These are phyloP conservation scores for Epistrophe grossulariae DNA, from an alignment of 2,888 invertebrate genomes.

Conservation along the genomic window DNA sequence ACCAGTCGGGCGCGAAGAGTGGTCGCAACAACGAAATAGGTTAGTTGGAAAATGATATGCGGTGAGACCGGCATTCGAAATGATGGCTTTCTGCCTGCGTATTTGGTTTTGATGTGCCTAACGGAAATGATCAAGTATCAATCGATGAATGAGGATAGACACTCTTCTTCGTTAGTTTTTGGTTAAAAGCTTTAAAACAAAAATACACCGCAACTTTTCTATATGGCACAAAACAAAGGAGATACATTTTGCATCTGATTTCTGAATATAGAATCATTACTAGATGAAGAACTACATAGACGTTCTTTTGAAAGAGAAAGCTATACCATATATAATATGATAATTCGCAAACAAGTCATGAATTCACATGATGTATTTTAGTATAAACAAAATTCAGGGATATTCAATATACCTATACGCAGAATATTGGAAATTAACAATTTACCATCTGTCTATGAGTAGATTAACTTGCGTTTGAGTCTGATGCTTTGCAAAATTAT, in stretches of 20 bases:
- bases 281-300: background rate
- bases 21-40: constrained; percentile 39
- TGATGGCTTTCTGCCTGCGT: background rate
- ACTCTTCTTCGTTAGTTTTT: constrained; percentile 10
- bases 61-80: constrained; percentile 30
- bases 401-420: background rate
- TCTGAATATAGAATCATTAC: background rate
- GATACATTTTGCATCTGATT: background rate
- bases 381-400: background rate
- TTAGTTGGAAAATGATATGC: constrained; percentile 59
- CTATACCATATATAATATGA: background rate
- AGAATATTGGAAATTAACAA: background rate
- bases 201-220: background rate
- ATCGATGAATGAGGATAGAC: constrained; percentile 19
- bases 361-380: background rate
- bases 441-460: background rate
- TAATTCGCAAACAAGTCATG: background rate
- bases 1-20: constrained; percentile 8
- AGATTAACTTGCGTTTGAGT: background rate
- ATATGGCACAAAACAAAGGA: background rate
- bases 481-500: background rate
- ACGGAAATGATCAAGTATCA: constrained; percentile 39
- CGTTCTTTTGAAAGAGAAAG: background rate
- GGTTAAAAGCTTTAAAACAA: background rate
- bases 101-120: constrained; percentile 10